phyloP scores from a whole-genome alignment of 2,888 invertebrate genomes.

The Netelia inedita region DNA sequence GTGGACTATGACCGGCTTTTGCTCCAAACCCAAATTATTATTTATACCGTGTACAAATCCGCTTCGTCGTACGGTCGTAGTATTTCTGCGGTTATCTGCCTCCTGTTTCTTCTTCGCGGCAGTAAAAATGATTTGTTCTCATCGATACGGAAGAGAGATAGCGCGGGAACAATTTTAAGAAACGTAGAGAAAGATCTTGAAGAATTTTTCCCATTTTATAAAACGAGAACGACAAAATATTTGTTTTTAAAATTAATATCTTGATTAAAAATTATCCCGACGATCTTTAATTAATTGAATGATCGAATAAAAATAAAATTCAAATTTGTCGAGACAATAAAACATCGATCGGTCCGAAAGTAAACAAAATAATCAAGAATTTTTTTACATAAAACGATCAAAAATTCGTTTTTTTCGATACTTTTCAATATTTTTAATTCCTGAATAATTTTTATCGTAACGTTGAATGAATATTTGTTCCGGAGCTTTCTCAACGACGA shows the following conservation, averaged over 20 bases:
- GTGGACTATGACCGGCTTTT: slow-evolving; percentile 69
- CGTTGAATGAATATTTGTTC: not conserved
- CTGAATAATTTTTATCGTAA: not conserved
- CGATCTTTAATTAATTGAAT: too few relatives aligned
- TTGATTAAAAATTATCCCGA: too few relatives aligned
- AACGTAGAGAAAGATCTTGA: not conserved
- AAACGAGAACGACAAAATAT: too few relatives aligned
- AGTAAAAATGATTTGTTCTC: slow-evolving; percentile 66
- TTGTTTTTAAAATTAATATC: too few relatives aligned
- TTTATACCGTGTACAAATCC: slow-evolving; percentile 49
- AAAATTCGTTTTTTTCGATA: not conserved
- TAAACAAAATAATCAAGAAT: not conserved
- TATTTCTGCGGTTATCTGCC: slow-evolving; percentile 23
- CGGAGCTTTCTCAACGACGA: not conserved
- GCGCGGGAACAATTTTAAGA: not conserved
- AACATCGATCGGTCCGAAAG: not conserved
- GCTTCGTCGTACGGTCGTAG: not conserved
- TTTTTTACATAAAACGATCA: too few relatives aligned
- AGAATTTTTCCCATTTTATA: not conserved
- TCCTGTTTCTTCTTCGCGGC: slow-evolving; percentile 26
- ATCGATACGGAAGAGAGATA: slow-evolving; percentile 26
- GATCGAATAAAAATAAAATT: not conserved
- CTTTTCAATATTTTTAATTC: not conserved
- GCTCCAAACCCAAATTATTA: slow-evolving; percentile 69
- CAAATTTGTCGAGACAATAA: not conserved